phyloP scores from a whole-genome alignment of 2,797 vertebrate species.

The Helostoma temminkii region DNA sequence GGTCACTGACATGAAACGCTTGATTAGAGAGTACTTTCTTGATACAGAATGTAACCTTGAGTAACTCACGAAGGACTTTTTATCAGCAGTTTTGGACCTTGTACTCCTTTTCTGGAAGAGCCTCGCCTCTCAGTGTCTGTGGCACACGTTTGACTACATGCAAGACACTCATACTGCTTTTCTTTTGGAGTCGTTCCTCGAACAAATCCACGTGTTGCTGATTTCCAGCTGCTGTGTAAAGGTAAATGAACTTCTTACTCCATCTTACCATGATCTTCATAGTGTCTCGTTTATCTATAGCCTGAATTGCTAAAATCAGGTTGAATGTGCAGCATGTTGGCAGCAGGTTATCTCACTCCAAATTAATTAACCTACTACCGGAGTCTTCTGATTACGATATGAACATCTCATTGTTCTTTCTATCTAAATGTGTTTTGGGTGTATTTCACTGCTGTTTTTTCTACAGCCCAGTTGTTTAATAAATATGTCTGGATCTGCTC shows the following conservation, averaged over 20 bases:
- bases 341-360: neutral
- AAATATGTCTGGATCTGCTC: slow-evolving; percentile 3
- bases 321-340: neutral
- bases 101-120: slow-evolving; percentile 59
- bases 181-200: slow-evolving; percentile 37
- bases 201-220: slow-evolving; percentile 48
- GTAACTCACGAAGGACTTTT: slow-evolving; percentile 55
- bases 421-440: neutral
- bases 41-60: slow-evolving; percentile 63
- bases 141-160: slow-evolving; percentile 54
- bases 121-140: slow-evolving; percentile 52
- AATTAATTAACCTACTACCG: neutral
- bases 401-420: slow-evolving; percentile 2
- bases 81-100: slow-evolving; percentile 83
- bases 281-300: neutral
- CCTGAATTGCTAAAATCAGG: neutral
- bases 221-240: slow-evolving; percentile 38
- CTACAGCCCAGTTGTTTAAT: slow-evolving; percentile 6
- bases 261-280: neutral
- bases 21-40: neutral
- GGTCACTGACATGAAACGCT: too few relatives aligned
- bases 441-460: neutral
- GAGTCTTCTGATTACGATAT: too few relatives aligned
- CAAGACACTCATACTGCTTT: slow-evolving; percentile 36
- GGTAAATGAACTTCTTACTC: slow-evolving; percentile 46